Evolutionary conservation across 2,888 invertebrate genomes (phyloP).

Genomic region (Ceramica pisi): DNA sequence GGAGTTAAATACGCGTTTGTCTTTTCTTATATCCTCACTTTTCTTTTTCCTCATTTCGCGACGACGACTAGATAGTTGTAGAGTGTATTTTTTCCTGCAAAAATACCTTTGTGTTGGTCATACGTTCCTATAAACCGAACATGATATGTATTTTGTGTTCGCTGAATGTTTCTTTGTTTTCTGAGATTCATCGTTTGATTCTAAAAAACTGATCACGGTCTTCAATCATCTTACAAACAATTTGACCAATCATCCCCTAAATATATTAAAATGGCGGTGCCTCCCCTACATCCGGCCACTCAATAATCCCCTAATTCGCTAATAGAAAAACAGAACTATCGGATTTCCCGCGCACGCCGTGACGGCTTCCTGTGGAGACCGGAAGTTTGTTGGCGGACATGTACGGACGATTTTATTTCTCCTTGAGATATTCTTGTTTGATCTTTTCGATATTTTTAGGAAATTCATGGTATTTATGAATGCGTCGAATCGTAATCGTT

Average conservation of each 20-base stretch:
- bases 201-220: constrained; percentile 9
- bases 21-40: neutral
- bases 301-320: constrained; percentile 86
- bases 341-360: constrained; percentile 82
- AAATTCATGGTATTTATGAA: constrained; percentile 1
- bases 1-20: neutral
- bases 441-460: constrained; percentile 25
- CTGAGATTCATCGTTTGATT: neutral
- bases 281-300: constrained; percentile 72
- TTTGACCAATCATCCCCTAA: constrained; percentile 62
- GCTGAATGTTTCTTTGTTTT: neutral
- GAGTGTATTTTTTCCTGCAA: neutral
- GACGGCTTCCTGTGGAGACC: constrained; percentile 83
- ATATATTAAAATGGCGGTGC: constrained; percentile 77
- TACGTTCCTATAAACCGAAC: neutral
- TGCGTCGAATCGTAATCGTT: constrained; percentile 2
- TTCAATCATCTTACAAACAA: constrained; percentile 57
- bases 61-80: neutral
- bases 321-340: constrained; percentile 87
- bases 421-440: constrained; percentile 58
- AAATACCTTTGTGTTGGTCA: neutral
- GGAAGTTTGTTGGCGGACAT: constrained; percentile 77
- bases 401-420: constrained; percentile 63
- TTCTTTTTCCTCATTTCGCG: neutral
- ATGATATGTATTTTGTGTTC: neutral